These are phyloP conservation scores for Microctenopoma stevenorrisi DNA, from an alignment of 2,797 vertebrate species.

Conservation along the genomic window DNA sequence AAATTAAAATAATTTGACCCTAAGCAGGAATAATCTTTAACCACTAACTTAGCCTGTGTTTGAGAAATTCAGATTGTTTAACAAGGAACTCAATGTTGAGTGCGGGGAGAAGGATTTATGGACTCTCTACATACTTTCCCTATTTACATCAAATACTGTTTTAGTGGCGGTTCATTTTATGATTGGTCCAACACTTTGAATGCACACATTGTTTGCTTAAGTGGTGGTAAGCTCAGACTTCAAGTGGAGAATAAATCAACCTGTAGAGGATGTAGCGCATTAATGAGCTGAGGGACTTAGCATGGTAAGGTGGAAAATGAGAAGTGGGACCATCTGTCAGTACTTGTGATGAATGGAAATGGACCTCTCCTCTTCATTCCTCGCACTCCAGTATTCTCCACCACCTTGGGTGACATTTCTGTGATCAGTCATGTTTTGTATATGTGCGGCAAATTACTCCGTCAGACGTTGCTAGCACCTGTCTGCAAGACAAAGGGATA, in stretches of 20 bases:
- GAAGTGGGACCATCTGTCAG: conserved; percentile 72
- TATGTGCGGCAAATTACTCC: conserved; percentile 84
- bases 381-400: conserved; percentile 39
- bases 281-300: conserved; percentile 72
- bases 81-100: neutral
- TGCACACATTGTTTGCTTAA: conserved; percentile 30
- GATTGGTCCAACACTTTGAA: conserved; percentile 16
- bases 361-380: conserved; percentile 52
- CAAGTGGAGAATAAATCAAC: conserved; percentile 50
- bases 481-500: conserved; percentile 70
- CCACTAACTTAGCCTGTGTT: conserved; percentile 33
- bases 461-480: conserved; percentile 78
- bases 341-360: conserved; percentile 67
- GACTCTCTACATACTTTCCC: neutral
- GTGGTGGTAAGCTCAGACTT: conserved; percentile 22
- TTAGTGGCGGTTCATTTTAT: conserved; percentile 8
- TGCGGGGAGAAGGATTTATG: neutral
- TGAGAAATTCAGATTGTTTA: neutral
- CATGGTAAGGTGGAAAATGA: conserved; percentile 64
- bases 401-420: conserved; percentile 78
- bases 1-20: neutral
- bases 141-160: conserved; percentile 3
- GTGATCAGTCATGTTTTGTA: conserved; percentile 69
- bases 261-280: conserved; percentile 35
- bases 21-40: neutral